These are phyloP conservation scores for Lophius americanus DNA, from an alignment of 2,797 vertebrate species.

Conservation along the genomic window DNA sequence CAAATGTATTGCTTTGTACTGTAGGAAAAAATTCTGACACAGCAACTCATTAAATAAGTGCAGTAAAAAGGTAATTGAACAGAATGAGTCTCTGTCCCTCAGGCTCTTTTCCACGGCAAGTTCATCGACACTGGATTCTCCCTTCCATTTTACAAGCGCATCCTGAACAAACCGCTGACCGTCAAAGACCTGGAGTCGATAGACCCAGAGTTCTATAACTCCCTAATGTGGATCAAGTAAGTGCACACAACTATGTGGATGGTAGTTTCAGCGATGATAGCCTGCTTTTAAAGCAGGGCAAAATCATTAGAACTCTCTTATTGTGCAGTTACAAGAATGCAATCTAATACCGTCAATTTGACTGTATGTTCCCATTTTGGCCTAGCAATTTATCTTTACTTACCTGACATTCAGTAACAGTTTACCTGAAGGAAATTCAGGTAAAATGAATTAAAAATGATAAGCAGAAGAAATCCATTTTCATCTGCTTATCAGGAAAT, in stretches of 20 bases:
- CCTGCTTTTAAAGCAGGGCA: too few species aligned
- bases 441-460: too few species aligned
- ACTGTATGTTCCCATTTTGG: too few species aligned
- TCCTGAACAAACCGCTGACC: conserved; percentile 93
- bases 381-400: too few species aligned
- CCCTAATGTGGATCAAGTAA: conserved; percentile 99
- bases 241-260: conserved; percentile 54
- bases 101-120: conserved; percentile 98
- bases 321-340: too few species aligned
- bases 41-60: neutral
- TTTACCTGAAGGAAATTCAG: too few species aligned
- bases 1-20: neutral
- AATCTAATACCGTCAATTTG: too few species aligned
- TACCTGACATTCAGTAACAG: too few species aligned
- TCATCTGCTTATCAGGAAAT: too few species aligned
- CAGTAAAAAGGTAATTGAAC: neutral
- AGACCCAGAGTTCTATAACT: conserved; percentile 98
- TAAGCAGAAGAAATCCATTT: too few species aligned
- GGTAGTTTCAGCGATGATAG: neutral
- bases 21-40: neutral
- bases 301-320: too few species aligned
- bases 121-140: conserved; percentile 99
- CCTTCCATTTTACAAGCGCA: conserved; percentile 97
- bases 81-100: conserved; percentile 9
- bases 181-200: conserved; percentile 98